Conservation (phyloP, 2,888 invertebrate species). For the Eupsilia transversa region DNA sequence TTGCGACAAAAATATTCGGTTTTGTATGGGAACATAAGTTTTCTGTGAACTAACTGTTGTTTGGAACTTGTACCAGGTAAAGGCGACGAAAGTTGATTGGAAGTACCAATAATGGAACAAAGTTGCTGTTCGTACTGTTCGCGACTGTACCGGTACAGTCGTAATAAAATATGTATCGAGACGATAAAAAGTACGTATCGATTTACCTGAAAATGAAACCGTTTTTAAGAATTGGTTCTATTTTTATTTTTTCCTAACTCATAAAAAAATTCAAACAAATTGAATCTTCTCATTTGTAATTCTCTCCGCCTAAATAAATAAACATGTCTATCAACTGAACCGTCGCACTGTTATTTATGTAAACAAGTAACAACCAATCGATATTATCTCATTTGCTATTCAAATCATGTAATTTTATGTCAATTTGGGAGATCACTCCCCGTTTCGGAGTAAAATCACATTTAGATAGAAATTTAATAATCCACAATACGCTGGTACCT, state of each 20-base stretch:
- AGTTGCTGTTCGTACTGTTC: slow-evolving; percentile 36
- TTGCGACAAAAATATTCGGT: slow-evolving; percentile 54
- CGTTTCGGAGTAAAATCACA: slow-evolving; percentile 54
- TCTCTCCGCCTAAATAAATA: slow-evolving; percentile 48
- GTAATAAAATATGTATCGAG: slow-evolving; percentile 34
- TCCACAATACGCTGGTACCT: slow-evolving; percentile 17
- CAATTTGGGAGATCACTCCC: slow-evolving; percentile 62
- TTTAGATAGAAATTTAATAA: slow-evolving; percentile 52
- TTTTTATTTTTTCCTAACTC: neutral
- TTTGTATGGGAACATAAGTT: slow-evolving; percentile 58
- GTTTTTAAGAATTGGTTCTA: neutral
- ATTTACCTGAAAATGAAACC: slow-evolving; percentile 6
- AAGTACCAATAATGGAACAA: slow-evolving; percentile 56
- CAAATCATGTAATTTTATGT: slow-evolving; percentile 63
- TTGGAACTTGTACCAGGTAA: slow-evolving; percentile 56
- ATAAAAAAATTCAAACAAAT: slow-evolving; percentile 9
- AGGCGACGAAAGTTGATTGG: slow-evolving; percentile 62
- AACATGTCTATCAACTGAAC: slow-evolving; percentile 35
- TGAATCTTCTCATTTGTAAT: slow-evolving; percentile 43
- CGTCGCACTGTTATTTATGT: slow-evolving; percentile 42
- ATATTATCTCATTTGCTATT: slow-evolving; percentile 61
- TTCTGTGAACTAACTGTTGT: slow-evolving; percentile 55
- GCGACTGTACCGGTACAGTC: slow-evolving; percentile 16
- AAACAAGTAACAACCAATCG: slow-evolving; percentile 56
- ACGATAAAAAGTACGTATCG: neutral